Conservation (phyloP, 1,140 invertebrate species). For the Harlomillsia oculata region DNA sequence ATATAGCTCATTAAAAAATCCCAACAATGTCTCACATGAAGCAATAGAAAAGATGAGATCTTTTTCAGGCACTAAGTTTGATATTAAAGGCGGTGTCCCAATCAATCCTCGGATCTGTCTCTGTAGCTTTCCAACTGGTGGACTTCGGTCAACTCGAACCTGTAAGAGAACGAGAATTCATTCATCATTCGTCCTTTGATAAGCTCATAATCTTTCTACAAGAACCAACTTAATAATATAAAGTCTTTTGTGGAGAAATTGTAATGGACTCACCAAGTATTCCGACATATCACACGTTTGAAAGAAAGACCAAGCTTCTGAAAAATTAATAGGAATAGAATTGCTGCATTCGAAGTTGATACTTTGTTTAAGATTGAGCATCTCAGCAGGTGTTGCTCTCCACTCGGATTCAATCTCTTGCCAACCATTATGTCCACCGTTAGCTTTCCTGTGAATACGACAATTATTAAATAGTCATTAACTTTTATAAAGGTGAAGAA, state of each 20-base stretch:
- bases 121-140: constrained; percentile 13
- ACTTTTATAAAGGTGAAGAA: too few relatives aligned
- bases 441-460: constrained; percentile 7
- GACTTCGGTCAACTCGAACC: constrained; percentile 9
- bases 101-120: constrained; percentile 26
- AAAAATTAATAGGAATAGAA: constrained; percentile 34
- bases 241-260: neutral
- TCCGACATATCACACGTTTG: constrained; percentile 31
- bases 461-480: neutral
- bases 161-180: neutral
- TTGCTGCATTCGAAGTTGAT: constrained; percentile 35
- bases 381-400: constrained; percentile 22
- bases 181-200: neutral
- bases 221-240: too few relatives aligned
- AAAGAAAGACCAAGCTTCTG: constrained; percentile 35
- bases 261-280: constrained; percentile 15
- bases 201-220: too few relatives aligned
- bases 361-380: constrained; percentile 29
- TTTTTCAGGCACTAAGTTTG: constrained; percentile 40
- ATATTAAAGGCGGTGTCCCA: constrained; percentile 42
- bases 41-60: constrained; percentile 46
- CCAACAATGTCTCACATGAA: constrained; percentile 40
- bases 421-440: neutral
- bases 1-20: too few relatives aligned
- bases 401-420: constrained; percentile 22